These are phyloP conservation scores for Rhizoglyphus robini DNA, from an alignment of 1,140 invertebrate species.

Conservation along the genomic window DNA sequence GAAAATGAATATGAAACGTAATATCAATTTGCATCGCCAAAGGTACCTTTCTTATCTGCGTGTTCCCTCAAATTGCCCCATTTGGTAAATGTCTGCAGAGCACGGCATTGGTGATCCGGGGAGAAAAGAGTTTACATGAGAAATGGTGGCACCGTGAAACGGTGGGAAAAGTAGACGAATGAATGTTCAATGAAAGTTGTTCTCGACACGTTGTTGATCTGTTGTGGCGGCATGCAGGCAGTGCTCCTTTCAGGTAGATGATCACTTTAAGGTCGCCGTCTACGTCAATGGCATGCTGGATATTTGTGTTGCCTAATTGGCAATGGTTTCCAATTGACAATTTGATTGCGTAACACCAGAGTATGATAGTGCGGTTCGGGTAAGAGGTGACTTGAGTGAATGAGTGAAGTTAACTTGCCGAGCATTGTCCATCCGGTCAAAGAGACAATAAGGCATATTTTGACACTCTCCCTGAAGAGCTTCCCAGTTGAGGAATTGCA, in stretches of 20 bases:
- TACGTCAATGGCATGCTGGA: not conserved
- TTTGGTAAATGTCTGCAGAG: too few species aligned
- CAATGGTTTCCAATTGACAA: not conserved
- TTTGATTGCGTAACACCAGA: not conserved
- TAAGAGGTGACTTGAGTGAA: not conserved
- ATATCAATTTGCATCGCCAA: too few species aligned
- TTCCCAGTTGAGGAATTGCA: not conserved
- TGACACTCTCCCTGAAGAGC: not conserved
- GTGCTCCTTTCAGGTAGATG: not conserved
- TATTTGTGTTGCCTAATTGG: not conserved
- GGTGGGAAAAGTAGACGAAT: too few species aligned
- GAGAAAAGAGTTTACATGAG: too few species aligned
- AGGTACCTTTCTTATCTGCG: too few species aligned
- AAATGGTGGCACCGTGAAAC: too few species aligned
- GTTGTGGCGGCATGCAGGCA: not conserved
- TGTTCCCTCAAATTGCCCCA: too few species aligned
- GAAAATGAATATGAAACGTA: too few species aligned
- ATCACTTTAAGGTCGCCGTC: not conserved
- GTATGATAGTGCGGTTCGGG: not conserved
- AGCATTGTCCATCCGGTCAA: not conserved
- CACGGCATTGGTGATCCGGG: too few species aligned
- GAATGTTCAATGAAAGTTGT: not conserved
- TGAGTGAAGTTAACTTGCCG: too few species aligned
- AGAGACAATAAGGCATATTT: not conserved
- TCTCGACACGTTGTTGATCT: not conserved